A percentile compares a stretch with the other conserved stretches of the same genome.
phyloP scores from a whole-genome alignment of 2,888 invertebrate species.

The Lordiphosa fenestrarum region DNA sequence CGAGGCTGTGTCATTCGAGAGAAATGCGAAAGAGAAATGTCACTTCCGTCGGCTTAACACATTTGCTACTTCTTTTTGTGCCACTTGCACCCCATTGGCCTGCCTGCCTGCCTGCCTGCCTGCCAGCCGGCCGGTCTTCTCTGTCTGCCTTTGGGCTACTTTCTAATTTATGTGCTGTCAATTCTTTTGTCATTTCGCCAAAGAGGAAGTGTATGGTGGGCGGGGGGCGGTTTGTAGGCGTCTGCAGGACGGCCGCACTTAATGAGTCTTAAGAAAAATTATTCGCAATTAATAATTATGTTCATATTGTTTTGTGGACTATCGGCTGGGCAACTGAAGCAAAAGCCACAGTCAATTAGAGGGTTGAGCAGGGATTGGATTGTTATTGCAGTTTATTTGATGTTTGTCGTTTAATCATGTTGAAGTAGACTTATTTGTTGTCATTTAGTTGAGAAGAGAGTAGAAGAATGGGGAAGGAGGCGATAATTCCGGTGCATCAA shows the following conservation, averaged over 20 bases:
- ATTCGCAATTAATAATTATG: slow-evolving; percentile 74
- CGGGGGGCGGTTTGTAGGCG: slow-evolving; percentile 45
- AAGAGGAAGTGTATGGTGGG: slow-evolving; percentile 9
- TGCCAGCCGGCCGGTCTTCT: too few species aligned
- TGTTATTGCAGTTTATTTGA: slow-evolving; percentile 72
- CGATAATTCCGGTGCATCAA: slow-evolving; percentile 1
- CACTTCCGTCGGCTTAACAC: slow-evolving; percentile 72
- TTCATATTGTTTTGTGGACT: slow-evolving; percentile 65
- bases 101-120: neutral
- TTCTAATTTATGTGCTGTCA: slow-evolving; percentile 75
- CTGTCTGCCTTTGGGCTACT: slow-evolving; percentile 44
- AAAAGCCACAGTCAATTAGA: slow-evolving; percentile 26
- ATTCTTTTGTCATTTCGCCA: slow-evolving; percentile 69
- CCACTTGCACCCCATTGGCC: slow-evolving; percentile 19
- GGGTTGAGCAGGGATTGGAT: slow-evolving; percentile 14
- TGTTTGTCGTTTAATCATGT: slow-evolving; percentile 72
- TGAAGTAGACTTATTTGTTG: slow-evolving; percentile 70
- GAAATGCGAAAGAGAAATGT: slow-evolving; percentile 55
- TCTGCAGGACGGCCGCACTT: slow-evolving; percentile 66
- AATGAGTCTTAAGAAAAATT: slow-evolving; percentile 74
- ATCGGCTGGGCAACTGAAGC: slow-evolving; percentile 24
- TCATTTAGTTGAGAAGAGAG: slow-evolving; percentile 20
- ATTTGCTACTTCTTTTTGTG: slow-evolving; percentile 53
- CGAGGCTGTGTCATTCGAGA: neutral
- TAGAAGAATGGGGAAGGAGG: neutral